Percentiles rank a stretch among this genome's conserved stretches.
Evolutionary conservation across 2,888 invertebrate genomes (phyloP).

Genomic region (Papilio protenor): DNA sequence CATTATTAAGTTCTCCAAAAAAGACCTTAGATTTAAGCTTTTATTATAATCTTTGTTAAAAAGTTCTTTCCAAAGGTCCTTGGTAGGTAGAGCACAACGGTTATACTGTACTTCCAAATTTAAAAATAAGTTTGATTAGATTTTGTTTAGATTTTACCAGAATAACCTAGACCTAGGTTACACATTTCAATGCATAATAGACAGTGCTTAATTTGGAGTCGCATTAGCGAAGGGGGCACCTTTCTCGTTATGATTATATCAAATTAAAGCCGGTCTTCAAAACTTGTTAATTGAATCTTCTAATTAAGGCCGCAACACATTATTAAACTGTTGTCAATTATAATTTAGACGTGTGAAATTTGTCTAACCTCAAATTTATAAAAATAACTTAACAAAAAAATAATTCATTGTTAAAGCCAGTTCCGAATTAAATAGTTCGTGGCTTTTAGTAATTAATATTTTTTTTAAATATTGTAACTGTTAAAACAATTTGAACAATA

Average conservation of each 20-base stretch:
- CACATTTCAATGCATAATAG: neutral
- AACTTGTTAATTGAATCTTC: slow-evolving; percentile 8
- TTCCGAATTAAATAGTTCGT: neutral
- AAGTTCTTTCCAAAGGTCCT: too few relatives aligned
- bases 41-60: too few relatives aligned
- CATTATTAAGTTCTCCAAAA: too few relatives aligned
- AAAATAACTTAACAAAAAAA: neutral
- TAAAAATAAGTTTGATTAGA: too few relatives aligned
- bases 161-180: neutral
- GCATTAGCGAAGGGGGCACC: neutral
- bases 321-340: neutral
- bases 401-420: neutral
- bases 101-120: too few relatives aligned
- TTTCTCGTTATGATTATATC: neutral
- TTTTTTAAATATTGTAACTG: too few relatives aligned
- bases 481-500: too few relatives aligned
- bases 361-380: neutral
- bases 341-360: neutral
- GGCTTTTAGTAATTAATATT: neutral
- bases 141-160: neutral
- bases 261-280: neutral
- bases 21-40: too few relatives aligned
- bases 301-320: neutral
- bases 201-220: neutral
- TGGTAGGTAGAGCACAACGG: too few relatives aligned